phyloP scores from a whole-genome alignment of 1,140 invertebrate genomes.

The Ladona fulva region DNA sequence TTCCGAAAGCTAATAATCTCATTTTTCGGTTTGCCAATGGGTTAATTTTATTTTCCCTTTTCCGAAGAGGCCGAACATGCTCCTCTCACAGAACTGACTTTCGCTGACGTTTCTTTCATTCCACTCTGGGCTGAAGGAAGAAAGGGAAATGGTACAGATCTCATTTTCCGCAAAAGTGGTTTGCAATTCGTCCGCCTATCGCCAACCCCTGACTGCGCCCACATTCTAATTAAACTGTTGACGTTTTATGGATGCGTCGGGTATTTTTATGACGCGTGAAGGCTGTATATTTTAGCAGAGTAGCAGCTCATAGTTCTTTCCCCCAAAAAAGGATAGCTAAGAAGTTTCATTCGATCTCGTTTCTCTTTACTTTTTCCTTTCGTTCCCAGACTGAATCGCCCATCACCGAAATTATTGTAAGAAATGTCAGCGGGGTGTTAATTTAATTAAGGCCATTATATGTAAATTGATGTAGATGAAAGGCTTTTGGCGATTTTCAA shows the following conservation, averaged over 20 bases:
- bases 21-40: too few species aligned
- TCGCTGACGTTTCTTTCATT: too few species aligned
- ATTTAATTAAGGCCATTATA: too few species aligned
- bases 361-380: background rate
- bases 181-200: background rate
- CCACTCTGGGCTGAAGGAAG: too few species aligned
- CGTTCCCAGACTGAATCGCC: background rate
- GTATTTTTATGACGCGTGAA: background rate
- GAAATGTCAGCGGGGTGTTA: too few species aligned
- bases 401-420: background rate
- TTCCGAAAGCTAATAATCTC: too few species aligned
- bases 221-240: background rate
- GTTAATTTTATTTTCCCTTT: too few species aligned
- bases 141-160: background rate
- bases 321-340: background rate
- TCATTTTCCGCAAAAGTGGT: background rate
- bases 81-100: too few species aligned
- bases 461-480: too few species aligned
- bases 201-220: background rate
- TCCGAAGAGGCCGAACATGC: too few species aligned
- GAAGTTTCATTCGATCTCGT: background rate
- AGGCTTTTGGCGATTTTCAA: too few species aligned
- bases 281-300: conserved; percentile 5
- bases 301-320: background rate
- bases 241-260: conserved; percentile 2